These are phyloP conservation scores for Coelopa frigida DNA, from an alignment of 1,140 invertebrate species.

Conservation along the genomic window DNA sequence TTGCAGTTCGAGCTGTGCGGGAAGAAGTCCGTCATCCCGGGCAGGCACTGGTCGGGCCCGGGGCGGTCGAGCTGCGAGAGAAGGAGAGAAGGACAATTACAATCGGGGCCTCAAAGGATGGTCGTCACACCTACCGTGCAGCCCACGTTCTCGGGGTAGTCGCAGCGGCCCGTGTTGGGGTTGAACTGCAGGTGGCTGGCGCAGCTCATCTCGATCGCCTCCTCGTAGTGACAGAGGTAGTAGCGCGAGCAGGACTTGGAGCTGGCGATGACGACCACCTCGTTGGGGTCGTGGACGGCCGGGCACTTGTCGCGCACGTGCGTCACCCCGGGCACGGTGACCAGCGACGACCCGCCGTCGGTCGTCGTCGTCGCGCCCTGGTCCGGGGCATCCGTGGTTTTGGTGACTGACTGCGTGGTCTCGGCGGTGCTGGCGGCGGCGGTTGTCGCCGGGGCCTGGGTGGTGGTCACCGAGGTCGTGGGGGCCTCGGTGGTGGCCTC, in stretches of 20 bases:
- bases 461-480: not conserved
- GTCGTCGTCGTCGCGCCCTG: conserved; percentile 14
- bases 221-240: conserved; percentile 36
- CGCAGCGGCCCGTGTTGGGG: conserved; percentile 26
- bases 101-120: not conserved
- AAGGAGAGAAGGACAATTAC: conserved; percentile 1
- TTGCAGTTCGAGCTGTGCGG: conserved; percentile 39
- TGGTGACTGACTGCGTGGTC: not conserved
- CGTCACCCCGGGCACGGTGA: conserved; percentile 24
- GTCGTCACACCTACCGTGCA: conserved; percentile 23
- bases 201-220: conserved; percentile 39
- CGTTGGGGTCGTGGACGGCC: conserved; percentile 29
- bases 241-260: conserved; percentile 30
- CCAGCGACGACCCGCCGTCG: conserved; percentile 22
- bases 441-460: not conserved
- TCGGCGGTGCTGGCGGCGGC: not conserved
- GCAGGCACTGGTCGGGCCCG: conserved; percentile 29
- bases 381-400: conserved; percentile 8
- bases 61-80: conserved; percentile 20
- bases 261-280: conserved; percentile 31
- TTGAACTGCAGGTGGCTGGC: conserved; percentile 35
- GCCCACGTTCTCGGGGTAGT: conserved; percentile 31
- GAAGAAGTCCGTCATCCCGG: conserved; percentile 36
- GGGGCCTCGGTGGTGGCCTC: not conserved
- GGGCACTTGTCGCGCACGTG: conserved; percentile 32